A percentile compares a stretch with the other conserved stretches of the same genome.
These are phyloP conservation scores for Mythimna loreyi DNA, from an alignment of 2,888 invertebrate genomes.

Conservation along the genomic window DNA sequence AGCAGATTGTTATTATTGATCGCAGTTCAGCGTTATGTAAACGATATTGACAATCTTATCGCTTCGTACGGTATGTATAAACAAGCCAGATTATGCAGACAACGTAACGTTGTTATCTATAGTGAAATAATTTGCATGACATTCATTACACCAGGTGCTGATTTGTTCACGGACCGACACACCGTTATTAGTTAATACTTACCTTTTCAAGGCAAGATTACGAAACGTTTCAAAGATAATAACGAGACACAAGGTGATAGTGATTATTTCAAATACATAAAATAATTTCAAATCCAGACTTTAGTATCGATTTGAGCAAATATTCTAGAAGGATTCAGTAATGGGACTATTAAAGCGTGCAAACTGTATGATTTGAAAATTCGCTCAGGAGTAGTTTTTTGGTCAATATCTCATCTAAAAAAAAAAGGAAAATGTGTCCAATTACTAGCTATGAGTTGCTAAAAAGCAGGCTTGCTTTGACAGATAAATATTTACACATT, in stretches of 20 bases:
- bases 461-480: constrained; percentile 14
- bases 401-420: no score
- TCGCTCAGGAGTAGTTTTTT: no score
- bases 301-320: not conserved
- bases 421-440: not conserved
- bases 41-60: constrained; percentile 60
- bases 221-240: constrained; percentile 27
- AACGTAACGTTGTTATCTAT: constrained; percentile 57
- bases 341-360: not conserved
- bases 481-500: constrained; percentile 16
- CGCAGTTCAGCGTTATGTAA: constrained; percentile 47
- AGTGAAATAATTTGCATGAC: constrained; percentile 61
- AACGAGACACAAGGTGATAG: constrained; percentile 28
- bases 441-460: not conserved
- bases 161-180: constrained; percentile 38
- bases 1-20: constrained; percentile 36
- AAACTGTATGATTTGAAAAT: no score
- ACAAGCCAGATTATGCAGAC: constrained; percentile 47
- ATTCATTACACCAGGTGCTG: constrained; percentile 46
- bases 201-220: constrained; percentile 41
- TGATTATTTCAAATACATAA: constrained; percentile 17
- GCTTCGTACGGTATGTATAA: constrained; percentile 35
- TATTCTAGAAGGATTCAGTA: constrained; percentile 12
- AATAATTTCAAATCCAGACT: not conserved
- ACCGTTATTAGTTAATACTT: constrained; percentile 32